Base-by-base conservation (phyloP, 35 echinoderm and acorn worm species). In the Chiridota heheva region DNA sequence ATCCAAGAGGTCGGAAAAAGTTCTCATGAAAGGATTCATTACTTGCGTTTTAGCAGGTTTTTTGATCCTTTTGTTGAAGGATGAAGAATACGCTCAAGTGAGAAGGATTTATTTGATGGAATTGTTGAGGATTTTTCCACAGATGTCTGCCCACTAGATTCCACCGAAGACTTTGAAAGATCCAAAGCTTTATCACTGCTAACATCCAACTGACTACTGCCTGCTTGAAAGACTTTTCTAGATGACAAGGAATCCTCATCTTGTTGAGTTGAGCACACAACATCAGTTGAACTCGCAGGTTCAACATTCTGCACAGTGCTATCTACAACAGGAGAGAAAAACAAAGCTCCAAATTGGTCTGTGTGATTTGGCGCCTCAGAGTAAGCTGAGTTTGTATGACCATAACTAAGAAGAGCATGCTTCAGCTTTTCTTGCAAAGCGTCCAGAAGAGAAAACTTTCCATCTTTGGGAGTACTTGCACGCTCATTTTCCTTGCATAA, bases 1-100 rank as follows among this genome's bases (percentile, higher is more conserved):
- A 42, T 78, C 75, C 30, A 78, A 42, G 35, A 78, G 62, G 57
- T 78, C 75, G 40, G 75, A 78, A 62, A 78, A 78, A 40, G 75
- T 78, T 33, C 62, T 49, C 75, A 78, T 78, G 75, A 78, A 78
- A 29, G 75, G 75, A 33, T 78, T 78, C n/a, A n/a, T 24, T 78
- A 57, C 28, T 78, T 78, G 18, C 35, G 53, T 78, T 78, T 78
- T 62, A 57, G 75, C n/a, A n/a, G n/a, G n/a, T n/a, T n/a, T 78
- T 78, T 1, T 49, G 75, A 78, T 78, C 75, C 17, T 78, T 78
- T 1, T 49, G 75, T 60, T 78, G 51, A 29, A 57, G 75, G 13
- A 49, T 78, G 28, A 60, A 78, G 75, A 38, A 78, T 78, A n/a
- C 75, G 58, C 32, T 78, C 75, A 2, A 78, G 57, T 20, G 75